A percentile compares a stretch with the other conserved stretches of the same genome.
These are phyloP conservation scores for Mugil cephalus DNA, from an alignment of 2,113 vertebrate species.

Conservation along the genomic window DNA sequence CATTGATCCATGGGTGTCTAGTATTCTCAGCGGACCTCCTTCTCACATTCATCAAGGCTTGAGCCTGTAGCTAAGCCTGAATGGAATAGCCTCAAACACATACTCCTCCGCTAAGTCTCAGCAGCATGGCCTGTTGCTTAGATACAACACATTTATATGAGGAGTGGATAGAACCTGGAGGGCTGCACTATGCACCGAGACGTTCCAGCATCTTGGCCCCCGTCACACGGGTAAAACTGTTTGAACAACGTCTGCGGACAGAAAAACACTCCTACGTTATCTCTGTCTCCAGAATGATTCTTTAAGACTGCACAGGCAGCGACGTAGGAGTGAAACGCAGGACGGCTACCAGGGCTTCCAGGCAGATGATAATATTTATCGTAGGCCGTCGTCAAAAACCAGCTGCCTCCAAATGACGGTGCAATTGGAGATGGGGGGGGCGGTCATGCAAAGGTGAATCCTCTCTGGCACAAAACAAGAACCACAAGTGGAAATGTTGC, in stretches of 20 bases:
- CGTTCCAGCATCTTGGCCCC: constrained; percentile 14
- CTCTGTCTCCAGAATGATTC: not conserved
- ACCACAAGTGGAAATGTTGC: constrained; percentile 11
- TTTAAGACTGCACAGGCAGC: not conserved
- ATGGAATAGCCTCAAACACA: constrained; percentile 51
- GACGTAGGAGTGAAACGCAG: constrained; percentile 1
- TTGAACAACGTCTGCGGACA: not conserved
- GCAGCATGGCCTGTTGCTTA: constrained; percentile 68
- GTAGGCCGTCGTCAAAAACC: constrained; percentile 4
- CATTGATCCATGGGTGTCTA: constrained; percentile 80
- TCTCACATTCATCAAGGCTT: constrained; percentile 71
- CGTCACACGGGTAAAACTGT: not conserved
- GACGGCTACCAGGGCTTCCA: constrained; percentile 2
- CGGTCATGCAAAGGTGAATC: constrained; percentile 47
- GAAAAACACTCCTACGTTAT: not conserved
- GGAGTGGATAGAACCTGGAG: constrained; percentile 33
- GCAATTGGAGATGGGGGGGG: constrained; percentile 18
- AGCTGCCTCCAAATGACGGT: constrained; percentile 22
- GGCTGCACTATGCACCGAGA: constrained; percentile 22
- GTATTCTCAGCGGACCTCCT: constrained; percentile 65
- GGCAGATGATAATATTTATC: constrained; percentile 25
- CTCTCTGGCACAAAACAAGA: constrained; percentile 16
- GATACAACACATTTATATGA: constrained; percentile 61
- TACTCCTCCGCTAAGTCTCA: constrained; percentile 21
- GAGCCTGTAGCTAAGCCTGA: constrained; percentile 49